Evolutionary conservation across 1,140 invertebrate species (phyloP), one percentile per base, ranked within the genome.

Genomic region (Heliconius hewitsoni): DNA sequence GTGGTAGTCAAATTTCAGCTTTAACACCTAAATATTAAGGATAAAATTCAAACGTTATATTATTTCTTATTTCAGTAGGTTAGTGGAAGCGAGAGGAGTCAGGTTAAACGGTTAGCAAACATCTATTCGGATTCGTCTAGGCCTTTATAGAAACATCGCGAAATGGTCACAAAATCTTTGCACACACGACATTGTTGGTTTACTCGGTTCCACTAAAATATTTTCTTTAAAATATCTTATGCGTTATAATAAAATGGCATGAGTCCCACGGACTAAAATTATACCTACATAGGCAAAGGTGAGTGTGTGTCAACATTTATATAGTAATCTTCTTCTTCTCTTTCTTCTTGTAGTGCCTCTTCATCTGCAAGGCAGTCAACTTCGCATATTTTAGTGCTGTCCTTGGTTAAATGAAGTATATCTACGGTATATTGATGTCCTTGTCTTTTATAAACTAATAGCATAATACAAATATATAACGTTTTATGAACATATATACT

Each of bases 31-130:
- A 8, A 39, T 16, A 57, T 85, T 90, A 90, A 83, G 77, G 83
- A 81, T 84, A 55, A 92, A 80, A 85, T 82, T 86, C 39, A 77
- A 37, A 72, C 30, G 77, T 85, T 60, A 77, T 79, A 76, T 76
- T 81, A 71, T 85, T 90, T 90, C 86, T 89, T 90, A 87, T 90
- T 84, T 84, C 83, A 91, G 87, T 93, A 85, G 93, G 93, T 94
- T 93, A 94, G 91, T 92, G 86, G 91, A 87, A 77, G 85, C 89
- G 85, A 90, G 90, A 80, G 86, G 82, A 88, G 88, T 82, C 89
- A 81, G 90, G 91, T 92, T 88, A 91, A 91, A 91, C 86, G 88
- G 82, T 91, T 90, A 90, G 90, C 84, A 92, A 92, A 92, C 85
- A 92, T 76, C 79, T 82, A 87, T 81, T 86, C 83, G 81, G 86